Evolutionary conservation across 2,888 invertebrate species (phyloP).

Genomic region (Yponomeuta malinellus): DNA sequence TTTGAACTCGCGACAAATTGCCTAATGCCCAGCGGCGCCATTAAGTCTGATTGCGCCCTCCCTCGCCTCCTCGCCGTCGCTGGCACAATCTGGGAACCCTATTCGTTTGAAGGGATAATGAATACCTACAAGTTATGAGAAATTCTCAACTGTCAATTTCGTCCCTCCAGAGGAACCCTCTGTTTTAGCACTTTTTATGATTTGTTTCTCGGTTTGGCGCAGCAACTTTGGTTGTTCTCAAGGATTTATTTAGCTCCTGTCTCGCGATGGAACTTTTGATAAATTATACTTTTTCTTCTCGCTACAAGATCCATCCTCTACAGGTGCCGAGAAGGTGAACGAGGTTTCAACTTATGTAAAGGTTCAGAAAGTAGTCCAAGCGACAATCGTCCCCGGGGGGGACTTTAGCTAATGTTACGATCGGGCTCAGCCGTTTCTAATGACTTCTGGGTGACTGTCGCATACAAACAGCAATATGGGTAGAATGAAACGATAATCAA

Average conservation of each 20-base stretch:
- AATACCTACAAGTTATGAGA: background rate
- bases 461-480: too few species aligned
- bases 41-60: background rate
- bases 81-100: background rate
- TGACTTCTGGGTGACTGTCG: too few species aligned
- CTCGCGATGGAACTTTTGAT: background rate
- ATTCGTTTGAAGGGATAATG: background rate
- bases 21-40: background rate
- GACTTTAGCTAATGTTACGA: too few species aligned
- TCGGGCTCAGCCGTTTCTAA: too few species aligned
- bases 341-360: background rate
- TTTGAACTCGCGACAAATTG: constrained; percentile 1
- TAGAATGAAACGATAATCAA: background rate
- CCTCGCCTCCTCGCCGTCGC: background rate
- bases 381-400: background rate
- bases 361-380: background rate
- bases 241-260: background rate
- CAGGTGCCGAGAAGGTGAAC: background rate
- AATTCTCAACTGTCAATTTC: background rate
- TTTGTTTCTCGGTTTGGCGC: background rate
- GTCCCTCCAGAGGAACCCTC: background rate
- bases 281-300: background rate
- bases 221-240: background rate
- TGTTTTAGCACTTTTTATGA: background rate
- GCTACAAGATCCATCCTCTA: background rate